Evolutionary conservation across 2,888 invertebrate species (phyloP).

Genomic region (Nematopogon swammerdamellus): DNA sequence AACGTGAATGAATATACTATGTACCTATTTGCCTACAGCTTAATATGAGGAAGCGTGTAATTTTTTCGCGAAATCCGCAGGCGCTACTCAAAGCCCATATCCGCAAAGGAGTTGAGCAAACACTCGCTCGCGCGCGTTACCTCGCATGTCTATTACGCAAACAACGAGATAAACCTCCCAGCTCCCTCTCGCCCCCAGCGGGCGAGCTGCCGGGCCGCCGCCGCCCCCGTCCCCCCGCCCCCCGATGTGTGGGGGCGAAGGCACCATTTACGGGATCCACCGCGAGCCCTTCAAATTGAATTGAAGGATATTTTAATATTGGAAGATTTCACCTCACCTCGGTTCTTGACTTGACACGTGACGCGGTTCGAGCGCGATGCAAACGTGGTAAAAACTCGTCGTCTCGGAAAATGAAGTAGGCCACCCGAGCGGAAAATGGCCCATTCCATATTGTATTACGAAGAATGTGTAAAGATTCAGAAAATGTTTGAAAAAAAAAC

Average conservation of each 20-base stretch:
- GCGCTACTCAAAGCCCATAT: constrained; percentile 13
- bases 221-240: not conserved
- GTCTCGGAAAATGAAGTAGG: not conserved
- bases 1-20: no score
- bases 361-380: not conserved
- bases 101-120: constrained; percentile 33
- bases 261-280: not conserved
- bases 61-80: constrained; percentile 30
- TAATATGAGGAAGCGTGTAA: constrained; percentile 33
- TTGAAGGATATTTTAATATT: not conserved
- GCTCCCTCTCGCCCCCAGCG: not conserved
- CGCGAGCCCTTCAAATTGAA: not conserved
- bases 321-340: not conserved
- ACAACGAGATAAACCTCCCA: not conserved
- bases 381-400: not conserved
- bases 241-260: not conserved
- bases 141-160: constrained; percentile 3
- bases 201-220: not conserved
- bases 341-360: not conserved
- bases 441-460: no score
- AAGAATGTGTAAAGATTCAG: no score
- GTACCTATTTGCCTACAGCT: constrained; percentile 29
- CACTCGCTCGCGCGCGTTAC: constrained; percentile 13
- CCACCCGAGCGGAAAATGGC: not conserved
- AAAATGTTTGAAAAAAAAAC: no score